These are phyloP conservation scores for Eulemur coronatus DNA, from an alignment of 2,797 vertebrate genomes.

Conservation along the genomic window DNA sequence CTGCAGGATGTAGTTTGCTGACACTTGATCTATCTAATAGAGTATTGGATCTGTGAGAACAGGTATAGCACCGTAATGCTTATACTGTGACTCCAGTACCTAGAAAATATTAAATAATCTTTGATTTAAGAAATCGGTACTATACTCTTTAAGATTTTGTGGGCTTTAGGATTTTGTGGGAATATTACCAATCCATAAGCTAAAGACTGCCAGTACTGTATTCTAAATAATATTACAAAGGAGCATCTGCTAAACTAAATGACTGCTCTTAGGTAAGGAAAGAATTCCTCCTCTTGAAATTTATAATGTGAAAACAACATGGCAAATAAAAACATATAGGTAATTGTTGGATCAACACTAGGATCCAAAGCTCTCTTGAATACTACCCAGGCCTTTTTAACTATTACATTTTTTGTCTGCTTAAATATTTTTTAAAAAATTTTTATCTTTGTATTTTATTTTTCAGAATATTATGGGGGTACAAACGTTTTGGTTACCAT, in stretches of 20 bases:
- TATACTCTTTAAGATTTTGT: background rate
- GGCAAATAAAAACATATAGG: background rate
- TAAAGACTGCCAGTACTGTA: background rate
- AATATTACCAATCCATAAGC: background rate
- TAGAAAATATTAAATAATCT: conserved; percentile 4
- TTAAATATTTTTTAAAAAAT: background rate
- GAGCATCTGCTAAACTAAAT: background rate
- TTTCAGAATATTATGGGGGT: background rate
- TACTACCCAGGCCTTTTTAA: background rate
- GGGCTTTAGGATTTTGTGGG: background rate
- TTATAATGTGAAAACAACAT: background rate
- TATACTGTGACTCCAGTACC: background rate
- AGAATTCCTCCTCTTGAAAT: background rate
- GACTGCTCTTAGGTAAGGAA: background rate
- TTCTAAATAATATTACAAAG: background rate
- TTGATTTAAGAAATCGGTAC: background rate
- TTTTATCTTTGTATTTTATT: background rate
- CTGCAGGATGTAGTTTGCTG: background rate
- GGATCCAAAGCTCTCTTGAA: background rate
- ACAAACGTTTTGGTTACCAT: no score
- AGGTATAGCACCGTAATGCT: background rate
- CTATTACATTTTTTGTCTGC: background rate
- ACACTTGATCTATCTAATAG: background rate
- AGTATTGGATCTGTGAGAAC: background rate
- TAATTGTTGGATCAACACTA: background rate